These are phyloP conservation scores for Polyergus mexicanus DNA, from an alignment of 1,140 invertebrate genomes.

Conservation along the genomic window DNA sequence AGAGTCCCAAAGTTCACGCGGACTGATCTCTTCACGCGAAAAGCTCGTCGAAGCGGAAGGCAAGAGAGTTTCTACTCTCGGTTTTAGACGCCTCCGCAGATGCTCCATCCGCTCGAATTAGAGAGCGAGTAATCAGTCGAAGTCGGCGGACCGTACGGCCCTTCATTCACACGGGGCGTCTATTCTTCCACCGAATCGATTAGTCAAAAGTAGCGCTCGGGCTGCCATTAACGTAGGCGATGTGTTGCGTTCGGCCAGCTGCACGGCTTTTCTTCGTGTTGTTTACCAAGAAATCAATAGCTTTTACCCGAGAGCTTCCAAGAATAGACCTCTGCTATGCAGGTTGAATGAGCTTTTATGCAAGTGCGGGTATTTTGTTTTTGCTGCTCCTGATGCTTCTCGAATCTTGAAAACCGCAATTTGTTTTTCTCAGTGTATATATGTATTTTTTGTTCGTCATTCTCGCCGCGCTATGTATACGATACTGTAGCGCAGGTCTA, in stretches of 20 bases:
- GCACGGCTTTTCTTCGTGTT: constrained; percentile 55
- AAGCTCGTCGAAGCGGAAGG: background rate
- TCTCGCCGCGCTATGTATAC: background rate
- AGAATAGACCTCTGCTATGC: constrained; percentile 1
- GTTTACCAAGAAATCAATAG: constrained; percentile 57
- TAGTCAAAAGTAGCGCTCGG: constrained; percentile 55
- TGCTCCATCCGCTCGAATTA: constrained; percentile 71
- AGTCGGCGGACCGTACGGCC: constrained; percentile 41
- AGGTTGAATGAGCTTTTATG: constrained; percentile 29
- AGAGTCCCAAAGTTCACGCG: background rate
- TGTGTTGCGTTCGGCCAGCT: constrained; percentile 47
- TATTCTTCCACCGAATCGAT: constrained; percentile 57
- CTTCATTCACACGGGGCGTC: constrained; percentile 33
- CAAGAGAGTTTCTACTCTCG: background rate
- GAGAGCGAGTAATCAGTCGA: constrained; percentile 68
- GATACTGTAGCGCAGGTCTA: too few relatives aligned
- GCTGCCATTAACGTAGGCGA: constrained; percentile 48
- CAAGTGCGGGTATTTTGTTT: constrained; percentile 15
- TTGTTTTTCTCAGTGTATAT: background rate
- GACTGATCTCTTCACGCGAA: background rate
- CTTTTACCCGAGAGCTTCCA: constrained; percentile 4
- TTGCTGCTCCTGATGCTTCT: background rate
- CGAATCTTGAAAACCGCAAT: constrained; percentile 43
- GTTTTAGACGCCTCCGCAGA: constrained; percentile 46
- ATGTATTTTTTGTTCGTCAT: background rate